A percentile compares a stretch with the other conserved stretches of the same genome.
Evolutionary conservation across 2,888 invertebrate species (phyloP).

Genomic region (Caenorhabditis sp.): DNA sequence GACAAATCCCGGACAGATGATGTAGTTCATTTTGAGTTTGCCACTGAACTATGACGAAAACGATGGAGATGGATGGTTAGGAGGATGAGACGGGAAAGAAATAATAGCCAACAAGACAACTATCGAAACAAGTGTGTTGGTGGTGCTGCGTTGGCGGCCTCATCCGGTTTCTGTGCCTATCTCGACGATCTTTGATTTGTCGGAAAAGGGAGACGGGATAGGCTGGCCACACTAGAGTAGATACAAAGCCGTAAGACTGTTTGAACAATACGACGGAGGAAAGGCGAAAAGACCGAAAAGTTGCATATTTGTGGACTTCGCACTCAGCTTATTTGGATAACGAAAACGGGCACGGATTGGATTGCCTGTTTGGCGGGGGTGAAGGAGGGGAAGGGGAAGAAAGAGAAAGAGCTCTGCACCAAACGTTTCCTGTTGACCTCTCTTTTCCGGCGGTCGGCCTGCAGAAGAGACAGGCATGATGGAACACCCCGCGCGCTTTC

Average conservation of each 20-base stretch:
- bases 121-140: constrained; percentile 51
- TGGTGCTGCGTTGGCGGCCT: constrained; percentile 4
- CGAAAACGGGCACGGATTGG: too few relatives aligned
- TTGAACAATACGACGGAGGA: too few relatives aligned
- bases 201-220: background rate
- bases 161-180: constrained; percentile 26
- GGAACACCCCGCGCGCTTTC: background rate
- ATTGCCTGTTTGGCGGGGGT: too few relatives aligned
- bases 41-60: constrained; percentile 28
- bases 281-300: background rate
- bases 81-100: background rate
- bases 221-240: background rate
- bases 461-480: background rate
- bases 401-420: background rate
- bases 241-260: constrained; percentile 15
- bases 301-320: constrained; percentile 4
- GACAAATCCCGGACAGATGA: constrained; percentile 8
- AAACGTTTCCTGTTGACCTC: constrained; percentile 1
- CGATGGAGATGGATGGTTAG: background rate
- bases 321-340: background rate
- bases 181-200: constrained; percentile 34
- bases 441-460: background rate
- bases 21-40: constrained; percentile 22
- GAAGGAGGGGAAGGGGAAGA: background rate
- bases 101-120: constrained; percentile 35